Evolutionary conservation across 2,888 invertebrate genomes (phyloP), one percentile per base, ranked within the genome.

Genomic region (Plagodis pulveraria): DNA sequence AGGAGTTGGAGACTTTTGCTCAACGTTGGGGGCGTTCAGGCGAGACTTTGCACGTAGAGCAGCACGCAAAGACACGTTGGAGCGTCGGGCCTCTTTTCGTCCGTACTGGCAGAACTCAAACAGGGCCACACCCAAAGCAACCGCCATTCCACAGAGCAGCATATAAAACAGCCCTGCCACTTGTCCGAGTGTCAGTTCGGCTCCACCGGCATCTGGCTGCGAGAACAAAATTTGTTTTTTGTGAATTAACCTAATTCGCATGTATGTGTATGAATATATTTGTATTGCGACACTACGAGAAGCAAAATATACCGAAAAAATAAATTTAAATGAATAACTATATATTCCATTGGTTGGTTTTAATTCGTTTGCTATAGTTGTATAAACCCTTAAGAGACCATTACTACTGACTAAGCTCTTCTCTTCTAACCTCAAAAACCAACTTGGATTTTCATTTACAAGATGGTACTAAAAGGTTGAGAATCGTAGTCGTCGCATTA

Each of bases 141-240:
- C 90, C 38, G 96, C 94, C 57, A 99, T 94, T 47, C 99, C 99
- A 34, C 96, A 97, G 76, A 99, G 97, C 67, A 99, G 94, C 78
- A 99, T 98, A 93, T 99, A 99, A 93, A 99, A 99, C 76, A 99
- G 97, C 48, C 99, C 99, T 34, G 99, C 99, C 44, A 99, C 98
- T 92, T 99, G 99, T 80, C 97, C 97, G 62, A 99, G 93, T 38
- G 98, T 97, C 75, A 99, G 93, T 80, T 98, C 98, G 76, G 96
- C 77, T 95, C 95, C 69, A 94, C 94, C 49, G 94, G 69, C 93
- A 78, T 97, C 97, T 2, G 45, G 7, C 95, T 97, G 84, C 47
- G 72, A 76, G 22, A 44, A 57, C 8, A 5, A 22, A 22, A 22
- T 22, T n/a, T 1, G 4, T 22, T 22, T 22, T 22, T 33, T 6